These are phyloP conservation scores for Podotricha telesiphe DNA, from an alignment of 2,888 invertebrate species.

Conservation along the genomic window DNA sequence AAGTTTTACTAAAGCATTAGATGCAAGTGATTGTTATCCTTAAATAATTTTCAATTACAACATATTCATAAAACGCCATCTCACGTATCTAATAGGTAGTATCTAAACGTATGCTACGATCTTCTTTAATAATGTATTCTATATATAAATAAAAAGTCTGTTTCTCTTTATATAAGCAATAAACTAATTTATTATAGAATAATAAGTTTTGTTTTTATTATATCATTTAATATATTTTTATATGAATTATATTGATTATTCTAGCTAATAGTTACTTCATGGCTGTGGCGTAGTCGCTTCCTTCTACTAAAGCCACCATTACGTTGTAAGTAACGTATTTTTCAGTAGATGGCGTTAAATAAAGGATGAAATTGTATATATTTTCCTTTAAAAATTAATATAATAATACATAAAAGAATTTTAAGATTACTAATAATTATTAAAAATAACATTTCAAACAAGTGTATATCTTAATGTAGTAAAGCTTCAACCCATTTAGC, in stretches of 20 bases:
- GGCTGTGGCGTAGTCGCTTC: too few species aligned
- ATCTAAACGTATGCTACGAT: not conserved
- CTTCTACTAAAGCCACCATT: constrained; percentile 8
- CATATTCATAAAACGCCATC: constrained; percentile 21
- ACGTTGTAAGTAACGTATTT: constrained; percentile 28
- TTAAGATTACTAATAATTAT: too few species aligned
- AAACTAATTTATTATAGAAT: too few species aligned
- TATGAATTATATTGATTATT: too few species aligned
- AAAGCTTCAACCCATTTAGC: too few species aligned
- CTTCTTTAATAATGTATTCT: not conserved
- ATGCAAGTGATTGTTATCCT: not conserved
- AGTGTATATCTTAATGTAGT: too few species aligned
- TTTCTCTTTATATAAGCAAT: not conserved
- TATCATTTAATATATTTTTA: too few species aligned
- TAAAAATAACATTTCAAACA: too few species aligned
- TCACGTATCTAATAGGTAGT: constrained; percentile 9
- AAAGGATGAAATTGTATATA: too few species aligned
- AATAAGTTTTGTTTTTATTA: too few species aligned
- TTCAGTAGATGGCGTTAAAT: constrained; percentile 35
- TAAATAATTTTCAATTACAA: not conserved
- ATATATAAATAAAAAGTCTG: not conserved
- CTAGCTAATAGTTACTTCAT: not conserved
- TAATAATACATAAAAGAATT: too few species aligned
- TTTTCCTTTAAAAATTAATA: too few species aligned
- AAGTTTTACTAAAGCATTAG: not conserved